phyloP scores from a whole-genome alignment of 1,140 invertebrate genomes.

The Calosoma granatense region DNA sequence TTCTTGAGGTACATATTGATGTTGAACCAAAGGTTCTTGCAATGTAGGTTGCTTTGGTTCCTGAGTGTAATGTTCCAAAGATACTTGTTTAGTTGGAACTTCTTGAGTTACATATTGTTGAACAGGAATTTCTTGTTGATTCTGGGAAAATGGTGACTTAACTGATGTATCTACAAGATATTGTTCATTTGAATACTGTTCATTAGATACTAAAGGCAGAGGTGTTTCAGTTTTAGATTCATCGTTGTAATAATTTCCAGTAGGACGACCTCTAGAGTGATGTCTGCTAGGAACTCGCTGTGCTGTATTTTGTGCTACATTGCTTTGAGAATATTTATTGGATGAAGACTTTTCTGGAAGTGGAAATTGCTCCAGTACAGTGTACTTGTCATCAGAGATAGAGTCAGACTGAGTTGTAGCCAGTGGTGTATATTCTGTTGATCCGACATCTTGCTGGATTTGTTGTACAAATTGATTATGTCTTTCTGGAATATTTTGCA shows the following conservation, averaged over 20 bases:
- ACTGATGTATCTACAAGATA: constrained; percentile 15
- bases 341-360: constrained; percentile 11
- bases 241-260: background rate
- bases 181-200: background rate
- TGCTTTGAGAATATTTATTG: constrained; percentile 3
- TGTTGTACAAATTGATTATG: constrained; percentile 14
- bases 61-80: no score
- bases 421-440: constrained; percentile 12
- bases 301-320: constrained; percentile 7
- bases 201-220: background rate
- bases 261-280: background rate
- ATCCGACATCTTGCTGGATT: constrained; percentile 12
- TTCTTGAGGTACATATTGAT: background rate
- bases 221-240: background rate
- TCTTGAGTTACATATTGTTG: background rate
- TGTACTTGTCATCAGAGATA: constrained; percentile 18
- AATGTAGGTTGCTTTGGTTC: no score
- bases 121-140: background rate
- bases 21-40: background rate
- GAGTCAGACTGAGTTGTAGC: constrained; percentile 13
- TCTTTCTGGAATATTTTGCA: constrained; percentile 1
- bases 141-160: background rate
- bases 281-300: background rate
- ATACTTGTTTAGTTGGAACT: background rate
- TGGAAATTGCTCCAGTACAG: constrained; percentile 25